These are phyloP conservation scores for Pseudorhombus dupliciocellatus DNA, from an alignment of 2,113 vertebrate species.

Conservation along the genomic window DNA sequence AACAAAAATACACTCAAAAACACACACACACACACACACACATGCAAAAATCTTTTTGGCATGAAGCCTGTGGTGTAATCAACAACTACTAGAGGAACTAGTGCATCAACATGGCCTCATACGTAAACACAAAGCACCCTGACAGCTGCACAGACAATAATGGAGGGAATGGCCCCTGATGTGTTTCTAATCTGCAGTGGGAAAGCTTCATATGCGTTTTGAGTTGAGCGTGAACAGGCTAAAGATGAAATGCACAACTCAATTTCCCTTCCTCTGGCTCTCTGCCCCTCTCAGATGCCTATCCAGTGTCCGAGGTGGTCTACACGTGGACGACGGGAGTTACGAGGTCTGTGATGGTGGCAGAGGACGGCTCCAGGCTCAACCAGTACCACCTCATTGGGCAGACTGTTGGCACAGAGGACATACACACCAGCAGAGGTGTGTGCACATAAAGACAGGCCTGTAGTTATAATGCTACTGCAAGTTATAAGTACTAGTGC, in stretches of 20 bases:
- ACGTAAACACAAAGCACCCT: constrained; percentile 3
- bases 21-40: background rate
- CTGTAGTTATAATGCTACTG: too few relatives aligned
- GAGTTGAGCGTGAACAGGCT: too few relatives aligned
- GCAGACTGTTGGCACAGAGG: constrained; percentile 89
- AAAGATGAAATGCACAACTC: too few relatives aligned
- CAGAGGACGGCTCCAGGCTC: constrained; percentile 93
- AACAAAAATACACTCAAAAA: constrained; percentile 47
- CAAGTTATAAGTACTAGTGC: too few relatives aligned
- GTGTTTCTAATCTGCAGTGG: background rate
- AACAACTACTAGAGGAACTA: background rate
- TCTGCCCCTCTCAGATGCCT: constrained; percentile 85
- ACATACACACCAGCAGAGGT: constrained; percentile 95
- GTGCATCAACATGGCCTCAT: too few relatives aligned
- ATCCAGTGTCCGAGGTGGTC: constrained; percentile 95
- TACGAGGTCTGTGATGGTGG: constrained; percentile 91
- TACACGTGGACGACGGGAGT: constrained; percentile 92
- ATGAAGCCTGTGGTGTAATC: background rate
- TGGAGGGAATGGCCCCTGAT: background rate
- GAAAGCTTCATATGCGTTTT: too few relatives aligned
- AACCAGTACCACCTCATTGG: constrained; percentile 96
- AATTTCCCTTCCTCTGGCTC: background rate
- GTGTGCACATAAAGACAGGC: background rate
- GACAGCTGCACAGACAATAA: background rate
- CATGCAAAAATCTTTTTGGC: constrained; percentile 25